Conservation (phyloP, 2,797 vertebrate species). For the Parauchenoglanis ngamensis region DNA sequence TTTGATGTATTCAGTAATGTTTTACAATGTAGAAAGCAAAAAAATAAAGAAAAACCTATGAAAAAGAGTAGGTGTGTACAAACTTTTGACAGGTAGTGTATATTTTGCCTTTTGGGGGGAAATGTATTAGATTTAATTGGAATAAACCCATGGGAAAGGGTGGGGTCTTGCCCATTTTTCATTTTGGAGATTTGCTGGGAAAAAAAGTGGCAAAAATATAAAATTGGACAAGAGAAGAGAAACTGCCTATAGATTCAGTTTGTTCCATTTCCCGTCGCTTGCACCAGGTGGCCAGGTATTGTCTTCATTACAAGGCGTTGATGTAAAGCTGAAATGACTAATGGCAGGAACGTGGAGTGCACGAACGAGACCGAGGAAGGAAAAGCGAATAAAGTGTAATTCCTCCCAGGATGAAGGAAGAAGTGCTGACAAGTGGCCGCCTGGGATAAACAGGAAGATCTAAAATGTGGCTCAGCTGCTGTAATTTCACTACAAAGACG, state of each 20-base stretch:
- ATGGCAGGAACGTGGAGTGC: background rate
- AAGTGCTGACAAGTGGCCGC: conserved; percentile 8
- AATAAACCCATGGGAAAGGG: background rate
- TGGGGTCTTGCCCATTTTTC: background rate
- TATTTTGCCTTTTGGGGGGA: too few species aligned
- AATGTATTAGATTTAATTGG: too few species aligned
- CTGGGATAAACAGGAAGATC: conserved; percentile 25
- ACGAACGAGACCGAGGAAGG: conserved; percentile 1
- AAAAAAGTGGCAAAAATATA: background rate
- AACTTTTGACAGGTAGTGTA: too few species aligned
- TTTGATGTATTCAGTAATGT: too few species aligned
- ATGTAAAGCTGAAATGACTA: background rate
- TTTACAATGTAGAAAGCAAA: too few species aligned
- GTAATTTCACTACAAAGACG: background rate
- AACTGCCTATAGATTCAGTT: background rate
- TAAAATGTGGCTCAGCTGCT: background rate
- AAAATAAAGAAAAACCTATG: too few species aligned
- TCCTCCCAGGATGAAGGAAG: conserved; percentile 6
- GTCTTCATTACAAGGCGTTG: background rate
- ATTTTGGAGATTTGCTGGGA: background rate
- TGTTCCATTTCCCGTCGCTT: background rate
- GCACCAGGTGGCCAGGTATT: background rate
- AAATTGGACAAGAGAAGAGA: background rate
- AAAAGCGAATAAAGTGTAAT: background rate
- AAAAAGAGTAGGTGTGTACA: too few species aligned